Evolutionary conservation across 2,113 vertebrate species (phyloP), one percentile per base, ranked within the genome.

Genomic region (Axis porcinus): DNA sequence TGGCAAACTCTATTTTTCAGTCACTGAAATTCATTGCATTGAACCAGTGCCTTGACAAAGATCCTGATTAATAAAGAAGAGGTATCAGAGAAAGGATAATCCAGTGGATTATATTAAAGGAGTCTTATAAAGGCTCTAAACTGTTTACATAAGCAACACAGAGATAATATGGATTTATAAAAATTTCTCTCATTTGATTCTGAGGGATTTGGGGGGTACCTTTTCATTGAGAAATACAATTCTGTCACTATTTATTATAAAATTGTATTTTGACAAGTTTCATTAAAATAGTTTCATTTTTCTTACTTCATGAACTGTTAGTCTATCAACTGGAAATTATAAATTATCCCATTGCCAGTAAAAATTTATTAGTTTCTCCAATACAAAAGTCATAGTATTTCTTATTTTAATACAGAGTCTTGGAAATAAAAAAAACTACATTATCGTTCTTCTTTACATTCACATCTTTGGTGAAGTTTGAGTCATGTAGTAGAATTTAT

Each of bases 11-110:
- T 88, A 55, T 57, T 84, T 47, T 85, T 97, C 57, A 85, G 76
- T 91, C 64, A 94, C 52, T 96, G 36, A 88, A 93, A 88, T 88
- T 91, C 64, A 74, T 28, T 85, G 40, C 36, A 89, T 36, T 91
- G 33, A 87, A 50, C 93, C 78, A 92, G 54, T 40, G 55, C 36
- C 81, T 93, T 88, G 76, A 94, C 36, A 64, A 95, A 88, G 57
- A 90, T 40, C 6, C 23, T 97, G 96, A 84, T 90, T 96, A 58
- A 64, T 88, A 60, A 88, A 11, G 28, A 82, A 17, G 74, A 55
- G 40, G 14, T 52, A 81, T 95, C 92, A 86, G n/a, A 89, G 47
- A 91, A 97, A 88, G 57, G 6, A 90, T 89, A 92, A 94, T 95
- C 81, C 88, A 88, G 45, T 76, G 47, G 6, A 64, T 95, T 64